These are phyloP conservation scores for Blomia tropicalis DNA, from an alignment of 2,888 invertebrate species.

Conservation along the genomic window DNA sequence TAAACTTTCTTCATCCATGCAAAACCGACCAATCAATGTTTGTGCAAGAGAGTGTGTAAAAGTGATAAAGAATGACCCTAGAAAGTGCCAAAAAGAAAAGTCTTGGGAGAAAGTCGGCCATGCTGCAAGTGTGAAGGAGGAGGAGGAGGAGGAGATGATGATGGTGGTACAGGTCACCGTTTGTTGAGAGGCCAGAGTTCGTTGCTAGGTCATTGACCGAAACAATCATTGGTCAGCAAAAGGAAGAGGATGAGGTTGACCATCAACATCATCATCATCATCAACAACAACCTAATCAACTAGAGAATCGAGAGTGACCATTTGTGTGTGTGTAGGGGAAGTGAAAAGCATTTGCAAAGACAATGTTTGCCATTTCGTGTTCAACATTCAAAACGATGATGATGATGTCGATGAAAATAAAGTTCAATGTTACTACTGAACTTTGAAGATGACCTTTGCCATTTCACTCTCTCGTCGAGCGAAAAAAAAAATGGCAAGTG, in stretches of 20 bases:
- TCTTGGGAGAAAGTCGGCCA: too few species aligned
- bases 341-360: background rate
- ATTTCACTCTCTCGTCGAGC: background rate
- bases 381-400: too few species aligned
- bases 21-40: too few species aligned
- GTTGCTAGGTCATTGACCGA: background rate
- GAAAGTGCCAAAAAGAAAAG: too few species aligned
- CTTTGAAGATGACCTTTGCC: background rate
- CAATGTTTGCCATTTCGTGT: too few species aligned
- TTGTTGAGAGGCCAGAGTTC: background rate
- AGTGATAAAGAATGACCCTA: too few species aligned
- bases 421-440: too few species aligned
- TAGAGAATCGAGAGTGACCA: background rate
- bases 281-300: background rate
- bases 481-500: background rate
- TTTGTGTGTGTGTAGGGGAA: background rate
- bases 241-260: background rate
- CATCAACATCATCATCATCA: background rate
- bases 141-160: too few species aligned
- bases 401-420: too few species aligned
- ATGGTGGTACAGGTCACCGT: background rate
- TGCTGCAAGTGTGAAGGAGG: too few species aligned
- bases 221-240: background rate
- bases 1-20: too few species aligned
- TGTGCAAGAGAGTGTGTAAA: too few species aligned